phyloP scores from a whole-genome alignment of 2,797 vertebrate genomes.

The Nyctibius grandis region DNA sequence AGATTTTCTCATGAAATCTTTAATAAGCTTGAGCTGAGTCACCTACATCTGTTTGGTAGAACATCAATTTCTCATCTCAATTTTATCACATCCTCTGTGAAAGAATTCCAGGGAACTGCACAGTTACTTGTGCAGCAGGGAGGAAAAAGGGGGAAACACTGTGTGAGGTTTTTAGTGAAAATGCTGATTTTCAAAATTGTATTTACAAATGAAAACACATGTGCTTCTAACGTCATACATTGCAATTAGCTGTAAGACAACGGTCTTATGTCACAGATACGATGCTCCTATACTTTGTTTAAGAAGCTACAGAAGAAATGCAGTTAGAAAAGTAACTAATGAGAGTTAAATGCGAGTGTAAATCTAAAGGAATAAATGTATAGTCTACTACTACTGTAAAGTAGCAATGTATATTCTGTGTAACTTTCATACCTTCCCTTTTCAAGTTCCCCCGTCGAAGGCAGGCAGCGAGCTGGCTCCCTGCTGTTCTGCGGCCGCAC shows the following conservation, averaged over 20 bases:
- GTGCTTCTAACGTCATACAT: not conserved
- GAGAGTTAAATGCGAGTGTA: not conserved
- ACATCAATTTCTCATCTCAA: not conserved
- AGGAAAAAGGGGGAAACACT: not conserved
- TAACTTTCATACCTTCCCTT: not conserved
- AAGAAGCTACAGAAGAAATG: not conserved
- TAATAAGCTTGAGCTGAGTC: not conserved
- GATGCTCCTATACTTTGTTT: not conserved
- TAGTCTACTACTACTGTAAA: not conserved
- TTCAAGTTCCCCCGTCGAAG: accelerated
- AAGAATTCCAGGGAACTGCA: not conserved
- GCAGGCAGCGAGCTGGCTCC: accelerated
- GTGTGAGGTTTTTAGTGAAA: not conserved
- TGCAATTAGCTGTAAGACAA: not conserved
- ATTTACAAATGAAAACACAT: not conserved
- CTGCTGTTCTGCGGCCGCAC: not conserved
- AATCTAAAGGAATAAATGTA: not conserved
- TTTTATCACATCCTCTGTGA: not conserved
- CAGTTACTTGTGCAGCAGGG: not conserved
- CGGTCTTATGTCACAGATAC: not conserved
- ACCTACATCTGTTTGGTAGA: not conserved
- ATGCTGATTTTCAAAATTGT: not conserved
- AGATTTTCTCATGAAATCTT: not conserved
- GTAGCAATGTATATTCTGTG: not conserved
- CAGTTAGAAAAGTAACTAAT: not conserved